Percentiles rank a stretch among this genome's conserved stretches.
phyloP scores from a whole-genome alignment of 2,113 vertebrate species.

The Herpetotheres cachinnans region DNA sequence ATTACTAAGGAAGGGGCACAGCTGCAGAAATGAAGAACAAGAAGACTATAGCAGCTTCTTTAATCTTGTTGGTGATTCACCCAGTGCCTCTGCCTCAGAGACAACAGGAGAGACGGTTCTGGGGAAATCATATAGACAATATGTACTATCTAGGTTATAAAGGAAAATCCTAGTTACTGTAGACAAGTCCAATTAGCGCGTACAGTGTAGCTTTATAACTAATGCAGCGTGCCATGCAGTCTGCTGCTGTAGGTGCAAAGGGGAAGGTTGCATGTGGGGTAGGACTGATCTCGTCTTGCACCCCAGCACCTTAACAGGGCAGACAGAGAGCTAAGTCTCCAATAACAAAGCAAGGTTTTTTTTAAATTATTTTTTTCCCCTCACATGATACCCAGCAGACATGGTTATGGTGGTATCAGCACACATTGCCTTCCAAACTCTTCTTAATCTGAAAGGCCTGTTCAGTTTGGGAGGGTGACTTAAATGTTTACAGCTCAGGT shows the following conservation, averaged over 20 bases:
- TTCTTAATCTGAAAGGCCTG: neutral
- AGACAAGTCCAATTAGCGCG: neutral
- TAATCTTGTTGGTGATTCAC: neutral
- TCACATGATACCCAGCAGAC: neutral
- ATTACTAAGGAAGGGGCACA: neutral
- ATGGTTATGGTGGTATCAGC: neutral
- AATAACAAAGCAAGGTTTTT: neutral
- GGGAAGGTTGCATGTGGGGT: neutral
- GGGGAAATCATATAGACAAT: neutral
- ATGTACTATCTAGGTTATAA: neutral
- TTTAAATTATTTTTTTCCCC: neutral
- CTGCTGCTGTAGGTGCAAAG: neutral
- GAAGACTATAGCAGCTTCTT: neutral
- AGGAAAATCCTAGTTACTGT: neutral
- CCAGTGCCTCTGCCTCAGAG: neutral
- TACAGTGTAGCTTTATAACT: neutral
- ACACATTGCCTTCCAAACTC: neutral
- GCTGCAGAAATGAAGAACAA: neutral
- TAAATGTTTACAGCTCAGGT: neutral
- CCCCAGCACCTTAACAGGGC: neutral
- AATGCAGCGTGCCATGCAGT: neutral
- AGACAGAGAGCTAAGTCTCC: neutral
- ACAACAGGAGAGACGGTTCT: neutral
- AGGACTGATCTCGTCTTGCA: neutral
- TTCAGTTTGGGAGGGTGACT: neutral